A percentile compares a stretch with the other conserved stretches of the same genome.
phyloP scores from a whole-genome alignment of 2,888 invertebrate species.

The Drosophila buzzatii region DNA sequence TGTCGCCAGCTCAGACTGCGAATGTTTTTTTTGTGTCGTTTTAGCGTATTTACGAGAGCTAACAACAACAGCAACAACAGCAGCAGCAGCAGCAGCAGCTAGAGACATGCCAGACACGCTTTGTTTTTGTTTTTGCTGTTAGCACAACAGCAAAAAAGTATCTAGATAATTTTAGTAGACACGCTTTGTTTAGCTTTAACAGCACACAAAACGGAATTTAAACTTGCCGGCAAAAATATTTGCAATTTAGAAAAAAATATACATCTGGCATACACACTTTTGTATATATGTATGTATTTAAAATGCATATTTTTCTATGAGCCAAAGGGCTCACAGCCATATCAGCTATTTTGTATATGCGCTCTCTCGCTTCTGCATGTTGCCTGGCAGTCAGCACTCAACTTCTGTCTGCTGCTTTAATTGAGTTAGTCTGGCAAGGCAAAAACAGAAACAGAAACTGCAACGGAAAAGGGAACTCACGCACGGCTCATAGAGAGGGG shows the following conservation, averaged over 20 bases:
- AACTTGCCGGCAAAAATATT: constrained; percentile 42
- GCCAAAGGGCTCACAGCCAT: constrained; percentile 35
- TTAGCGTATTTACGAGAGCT: constrained; percentile 68
- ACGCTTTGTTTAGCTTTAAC: constrained; percentile 47
- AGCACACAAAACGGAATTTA: constrained; percentile 25
- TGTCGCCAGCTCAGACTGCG: constrained; percentile 62
- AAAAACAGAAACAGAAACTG: constrained; percentile 38
- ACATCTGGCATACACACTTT: not conserved
- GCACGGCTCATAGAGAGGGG: constrained; percentile 20
- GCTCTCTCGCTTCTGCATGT: constrained; percentile 38
- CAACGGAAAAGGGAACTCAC: constrained; percentile 26
- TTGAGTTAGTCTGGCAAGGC: constrained; percentile 76
- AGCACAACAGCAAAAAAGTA: constrained; percentile 57
- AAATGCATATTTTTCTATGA: constrained; percentile 30
- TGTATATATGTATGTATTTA: not conserved
- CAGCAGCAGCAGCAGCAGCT: constrained; percentile 10
- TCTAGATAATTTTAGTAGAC: constrained; percentile 62
- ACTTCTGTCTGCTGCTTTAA: constrained; percentile 76
- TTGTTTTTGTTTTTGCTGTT: constrained; percentile 41
- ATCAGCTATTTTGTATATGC: constrained; percentile 19
- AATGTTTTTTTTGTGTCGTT: constrained; percentile 37
- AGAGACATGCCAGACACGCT: constrained; percentile 42
- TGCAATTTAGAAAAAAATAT: constrained; percentile 33
- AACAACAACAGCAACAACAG: constrained; percentile 29
- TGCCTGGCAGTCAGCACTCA: constrained; percentile 62